Base-by-base conservation (phyloP, 2,113 vertebrate genomes). In the Spermophilus dauricus region DNA sequence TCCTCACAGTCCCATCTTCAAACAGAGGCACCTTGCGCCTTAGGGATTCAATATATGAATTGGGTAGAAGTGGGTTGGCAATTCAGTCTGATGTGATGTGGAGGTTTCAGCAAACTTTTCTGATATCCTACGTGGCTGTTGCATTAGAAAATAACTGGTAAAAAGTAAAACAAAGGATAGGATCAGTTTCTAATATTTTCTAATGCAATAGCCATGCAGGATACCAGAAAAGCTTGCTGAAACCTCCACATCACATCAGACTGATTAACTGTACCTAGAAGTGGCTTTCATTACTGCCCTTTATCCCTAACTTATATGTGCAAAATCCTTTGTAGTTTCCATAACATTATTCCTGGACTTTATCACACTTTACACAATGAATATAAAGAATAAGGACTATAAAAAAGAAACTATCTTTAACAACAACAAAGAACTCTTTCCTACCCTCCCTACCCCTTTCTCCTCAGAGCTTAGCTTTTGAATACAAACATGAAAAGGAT, bases 401-500 rank as follows among this genome's bases (percentile, higher is more conserved):
- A 67, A 76, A 89, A 83, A 34, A 26, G 39, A 82, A 88, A 48
- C 17, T 61, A 37, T 85, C 30, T 75, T 42, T 42, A 42, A 42
- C 39, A 42, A 90, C 51, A 56, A 90, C 84, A 96, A 93, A 94
- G 69, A 97, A 91, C 82, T 69, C 18, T 69, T 11, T 32, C 16
- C 78, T 56, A 80, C 17, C n/a, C 39, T 32, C 8, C n/a, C 73
- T 63, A 75, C 13, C 32, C 34, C n/a, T 20, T 37, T 37, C 32
- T 22, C 78, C 18, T 70, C 45, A 88, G 86, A 65, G 91, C 88
- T 93, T 96, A 51, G 39, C 63, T 91, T 97, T 97, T 82, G 45
- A 96, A 96, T 91, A 93, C 5, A 95, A 95, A n/a, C 76, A 88
- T 56, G 61, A 91, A 89, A 51, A 96, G 69, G 45, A 91, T 80